Evolutionary conservation across 1,140 invertebrate species (phyloP), one percentile per base, ranked within the genome.

Genomic region (Cataglyphis hispanica): DNA sequence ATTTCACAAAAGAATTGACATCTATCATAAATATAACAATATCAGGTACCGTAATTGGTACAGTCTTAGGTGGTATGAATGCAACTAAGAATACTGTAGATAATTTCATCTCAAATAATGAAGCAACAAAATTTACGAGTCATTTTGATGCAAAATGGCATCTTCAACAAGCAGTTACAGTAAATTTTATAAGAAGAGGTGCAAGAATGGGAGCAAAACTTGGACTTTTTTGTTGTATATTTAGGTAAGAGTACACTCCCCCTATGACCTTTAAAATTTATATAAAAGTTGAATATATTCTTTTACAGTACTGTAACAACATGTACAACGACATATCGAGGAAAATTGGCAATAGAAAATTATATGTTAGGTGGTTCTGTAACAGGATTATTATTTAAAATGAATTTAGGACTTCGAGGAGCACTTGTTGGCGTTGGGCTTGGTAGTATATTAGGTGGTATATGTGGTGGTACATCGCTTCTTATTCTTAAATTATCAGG

Each of bases 71-170:
- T 50, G 97, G 97, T 66, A 91, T 97, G 87, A 88, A 94, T 16
- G 92, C 95, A 87, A 96, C 96, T n/a, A 95, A 95, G 89, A 88
- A 90, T 2, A 96, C 96, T 25, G 97, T 97, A 87, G 61, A 96
- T n/a, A 95, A 96, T 75, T 98, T 98, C 88, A 96, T 97, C 87
- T 96, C 96, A 92, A 97, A 96, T 69, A 98, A 98, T 95, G 95
- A 97, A 94, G 97, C 97, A 10, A 96, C 97, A 40, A 94, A 95
- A 10, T 98, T 97, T 93, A 93, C 93, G 63, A 96, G 95, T 80
- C 96, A 97, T 66, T 93, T 96, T 11, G 95, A 97, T 85, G 97
- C 97, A 2, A 97, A 97, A 96, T 96, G 95, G 95, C 96, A 96
- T 88, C 88, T 98, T 10, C 97, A 97, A 94, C 96, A 97, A 90